phyloP scores from a whole-genome alignment of 2,113 vertebrate species.

The Dipodomys merriami region DNA sequence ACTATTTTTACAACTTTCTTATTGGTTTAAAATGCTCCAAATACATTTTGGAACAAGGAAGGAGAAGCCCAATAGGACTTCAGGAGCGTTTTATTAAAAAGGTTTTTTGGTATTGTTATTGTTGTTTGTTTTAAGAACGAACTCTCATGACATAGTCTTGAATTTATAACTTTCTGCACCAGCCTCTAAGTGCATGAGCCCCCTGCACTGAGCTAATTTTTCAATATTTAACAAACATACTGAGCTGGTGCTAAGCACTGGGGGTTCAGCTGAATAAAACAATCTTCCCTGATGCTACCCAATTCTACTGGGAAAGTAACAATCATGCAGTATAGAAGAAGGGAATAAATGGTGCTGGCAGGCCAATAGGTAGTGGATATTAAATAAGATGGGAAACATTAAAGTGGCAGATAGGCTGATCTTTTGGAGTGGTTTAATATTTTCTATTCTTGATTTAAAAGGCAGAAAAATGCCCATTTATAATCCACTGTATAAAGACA shows the following conservation, averaged over 20 bases:
- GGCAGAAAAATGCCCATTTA: not conserved
- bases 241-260: not conserved
- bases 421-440: slow-evolving; percentile 4
- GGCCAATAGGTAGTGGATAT: not conserved
- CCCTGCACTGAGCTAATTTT: not conserved
- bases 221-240: not conserved
- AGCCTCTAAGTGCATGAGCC: too few species aligned
- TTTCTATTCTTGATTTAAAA: slow-evolving; percentile 55
- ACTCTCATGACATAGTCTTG: too few species aligned
- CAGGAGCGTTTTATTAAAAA: too few species aligned
- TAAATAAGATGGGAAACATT: not conserved
- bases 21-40: too few species aligned
- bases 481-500: not conserved
- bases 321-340: not conserved
- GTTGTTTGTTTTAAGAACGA: too few species aligned
- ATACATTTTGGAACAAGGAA: too few species aligned
- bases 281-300: not conserved
- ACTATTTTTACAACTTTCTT: too few species aligned
- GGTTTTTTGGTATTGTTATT: too few species aligned
- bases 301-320: not conserved
- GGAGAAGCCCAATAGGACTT: too few species aligned
- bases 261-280: not conserved
- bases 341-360: not conserved
- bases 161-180: too few species aligned
- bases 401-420: not conserved